Evolutionary conservation across 2,888 invertebrate genomes (phyloP).

Genomic region (Lacanobia oleracea): DNA sequence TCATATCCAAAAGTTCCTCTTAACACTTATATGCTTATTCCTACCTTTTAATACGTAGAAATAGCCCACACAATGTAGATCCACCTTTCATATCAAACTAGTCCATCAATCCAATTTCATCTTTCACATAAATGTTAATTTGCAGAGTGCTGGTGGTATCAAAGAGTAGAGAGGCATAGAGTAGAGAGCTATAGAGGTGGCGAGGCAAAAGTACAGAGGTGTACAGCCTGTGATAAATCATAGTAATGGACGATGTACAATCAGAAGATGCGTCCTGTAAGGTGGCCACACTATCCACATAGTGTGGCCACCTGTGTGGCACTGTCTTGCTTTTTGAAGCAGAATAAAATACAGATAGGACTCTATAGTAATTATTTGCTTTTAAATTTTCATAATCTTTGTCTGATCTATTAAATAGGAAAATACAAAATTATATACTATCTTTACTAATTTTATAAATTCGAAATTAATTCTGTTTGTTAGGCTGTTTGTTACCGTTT

Average conservation of each 20-base stretch:
- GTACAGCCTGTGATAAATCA: constrained; percentile 66
- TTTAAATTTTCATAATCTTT: too few species aligned
- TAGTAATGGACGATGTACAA: constrained; percentile 69
- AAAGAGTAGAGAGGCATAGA: not conserved
- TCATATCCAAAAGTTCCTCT: not conserved
- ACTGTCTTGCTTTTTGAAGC: too few species aligned
- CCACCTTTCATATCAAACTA: constrained; percentile 20
- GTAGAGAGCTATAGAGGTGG: not conserved
- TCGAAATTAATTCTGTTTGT: too few species aligned
- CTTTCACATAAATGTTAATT: constrained; percentile 34
- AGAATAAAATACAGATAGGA: too few species aligned
- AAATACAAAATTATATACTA: too few species aligned
- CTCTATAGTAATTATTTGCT: too few species aligned
- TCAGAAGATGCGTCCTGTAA: constrained; percentile 63
- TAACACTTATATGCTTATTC: not conserved
- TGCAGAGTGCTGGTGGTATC: constrained; percentile 36
- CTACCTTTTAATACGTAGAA: too few species aligned
- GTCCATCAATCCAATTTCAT: constrained; percentile 36
- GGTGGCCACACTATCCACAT: constrained; percentile 46
- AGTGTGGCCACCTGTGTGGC: too few species aligned
- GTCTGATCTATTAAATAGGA: too few species aligned
- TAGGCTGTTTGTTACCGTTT: too few species aligned
- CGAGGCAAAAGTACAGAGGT: constrained; percentile 15
- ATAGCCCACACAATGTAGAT: not conserved
- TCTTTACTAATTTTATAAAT: too few species aligned